Base-by-base conservation (phyloP, 1,140 invertebrate genomes). In the Camponotus vicinus region DNA sequence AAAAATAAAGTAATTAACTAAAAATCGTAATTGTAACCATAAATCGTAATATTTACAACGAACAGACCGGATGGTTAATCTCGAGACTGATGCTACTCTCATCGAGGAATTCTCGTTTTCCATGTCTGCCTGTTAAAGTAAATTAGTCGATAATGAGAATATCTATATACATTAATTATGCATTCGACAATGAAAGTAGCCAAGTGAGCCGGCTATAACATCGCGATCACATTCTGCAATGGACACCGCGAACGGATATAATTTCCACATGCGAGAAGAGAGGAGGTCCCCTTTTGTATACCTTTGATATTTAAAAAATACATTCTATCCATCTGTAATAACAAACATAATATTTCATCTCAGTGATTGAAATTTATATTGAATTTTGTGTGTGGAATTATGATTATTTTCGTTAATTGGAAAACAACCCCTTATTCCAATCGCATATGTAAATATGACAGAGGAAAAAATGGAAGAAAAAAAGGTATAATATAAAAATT, bases 161-260 rank as follows among this genome's bases (percentile, higher is more conserved):
- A 83, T 75, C 79, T 75, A 69, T 73, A 83, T 61, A 49, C 42
- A 75, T 83, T 83, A 83, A 83, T 83, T 83, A 83, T 75, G 55
- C 55, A 83, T 83, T 83, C 79, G 79, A 59, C 79, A 73, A 75
- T 40, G 77, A 55, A 80, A 49, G 37, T 52, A 73, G 49, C 79
- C 40, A 73, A 73, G 69, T 61, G 79, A 75, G 15, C 37, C 49
- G 49, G 49, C 15, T 52, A 52, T 52, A 52, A 52, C 18, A 18
- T 52, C 49, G 13, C 49, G 15, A 18, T 52, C 18, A 18, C 49
- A 52, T 52, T 52, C 49, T 52, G 4, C 15, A 18, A 3, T 52
- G 15, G 49, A 2, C 4, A 52, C 3, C 0, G 49, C 15, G 55
- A 75, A 27, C 79, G 55, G 27, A 75, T 49, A 61, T 83, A 73